These are phyloP conservation scores for Margaritifera margaritifera DNA, from an alignment of 2,888 invertebrate species.

Conservation along the genomic window DNA sequence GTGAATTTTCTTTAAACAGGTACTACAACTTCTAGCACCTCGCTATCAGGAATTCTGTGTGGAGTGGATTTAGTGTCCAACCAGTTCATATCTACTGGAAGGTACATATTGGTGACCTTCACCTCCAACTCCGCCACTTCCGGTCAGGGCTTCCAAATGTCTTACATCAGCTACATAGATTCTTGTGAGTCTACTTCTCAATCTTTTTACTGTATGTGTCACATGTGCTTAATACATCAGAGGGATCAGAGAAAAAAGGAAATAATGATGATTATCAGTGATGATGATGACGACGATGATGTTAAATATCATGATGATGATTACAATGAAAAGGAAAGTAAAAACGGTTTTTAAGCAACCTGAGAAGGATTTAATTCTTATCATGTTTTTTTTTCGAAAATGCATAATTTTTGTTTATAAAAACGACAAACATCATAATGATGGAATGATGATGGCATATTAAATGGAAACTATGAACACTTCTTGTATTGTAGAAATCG, in stretches of 20 bases:
- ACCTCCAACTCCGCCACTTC: slow-evolving; percentile 13
- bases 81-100: slow-evolving; percentile 18
- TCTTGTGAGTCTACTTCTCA: slow-evolving; percentile 23
- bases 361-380: too few species aligned
- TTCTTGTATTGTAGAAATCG: too few species aligned
- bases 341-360: too few species aligned
- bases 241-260: too few species aligned
- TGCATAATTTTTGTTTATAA: too few species aligned
- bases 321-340: too few species aligned
- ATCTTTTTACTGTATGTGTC: neutral
- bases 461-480: too few species aligned
- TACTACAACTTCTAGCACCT: slow-evolving; percentile 13
- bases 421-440: too few species aligned
- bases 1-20: slow-evolving; percentile 9
- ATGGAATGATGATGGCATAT: too few species aligned
- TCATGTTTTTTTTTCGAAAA: neutral
- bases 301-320: too few species aligned
- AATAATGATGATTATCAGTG: too few species aligned
- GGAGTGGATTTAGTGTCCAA: slow-evolving; percentile 6
- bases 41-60: slow-evolving; percentile 16
- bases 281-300: too few species aligned
- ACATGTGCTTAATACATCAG: neutral
- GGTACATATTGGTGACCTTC: slow-evolving; percentile 30
- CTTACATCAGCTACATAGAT: slow-evolving; percentile 27
- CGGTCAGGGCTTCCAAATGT: slow-evolving; percentile 26